Evolutionary conservation across 2,888 invertebrate genomes (phyloP), one percentile per base, ranked within the genome.

Genomic region (Plebejus anna): DNA sequence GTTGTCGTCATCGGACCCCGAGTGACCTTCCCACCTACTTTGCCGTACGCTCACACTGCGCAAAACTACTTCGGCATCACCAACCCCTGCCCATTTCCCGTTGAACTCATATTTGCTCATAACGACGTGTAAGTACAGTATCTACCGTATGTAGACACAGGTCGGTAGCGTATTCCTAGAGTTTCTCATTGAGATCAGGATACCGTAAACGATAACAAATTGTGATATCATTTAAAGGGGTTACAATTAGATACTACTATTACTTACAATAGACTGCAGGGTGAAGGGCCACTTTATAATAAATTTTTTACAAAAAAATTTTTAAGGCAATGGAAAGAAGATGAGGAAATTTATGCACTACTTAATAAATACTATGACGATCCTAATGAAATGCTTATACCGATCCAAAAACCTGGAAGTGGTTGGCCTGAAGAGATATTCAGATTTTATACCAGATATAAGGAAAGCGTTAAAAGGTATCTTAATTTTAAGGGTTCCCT

Each of bases 41-140:
- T 96, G 77, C 96, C 96, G 0, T 96, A 95, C 90, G 92, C 95
- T 28, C 87, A 90, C 70, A 94, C 94, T 2, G 94, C 94, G n/a
- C 95, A 95, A 75, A 90, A 94, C 79, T 94, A 90, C 79, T 94
- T 97, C 78, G 91, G 94, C 4, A 85, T 97, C 6, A 94, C 94
- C 77, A 97, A 97, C 85, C 94, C 94, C 0, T 95, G 95, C 78
- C 86, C 91, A 4, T 95, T 95, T 86, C 95, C 96, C 0, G 91
- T 97, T 32, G 96, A 97, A 87, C 90, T 96, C 75, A 96, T 95
- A 83, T 95, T 96, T 86, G 89, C 95, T 28, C 96, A 97, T 85
- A 95, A 95, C 83, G 96, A 97, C 84, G 84, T 88, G 96, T 96
- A 89, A 92, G 91, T 86, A 78, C 70, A 22, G 9, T n/a, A 42